Conservation (phyloP, 2,113 vertebrate species). For the Dasyurus viverrinus region DNA sequence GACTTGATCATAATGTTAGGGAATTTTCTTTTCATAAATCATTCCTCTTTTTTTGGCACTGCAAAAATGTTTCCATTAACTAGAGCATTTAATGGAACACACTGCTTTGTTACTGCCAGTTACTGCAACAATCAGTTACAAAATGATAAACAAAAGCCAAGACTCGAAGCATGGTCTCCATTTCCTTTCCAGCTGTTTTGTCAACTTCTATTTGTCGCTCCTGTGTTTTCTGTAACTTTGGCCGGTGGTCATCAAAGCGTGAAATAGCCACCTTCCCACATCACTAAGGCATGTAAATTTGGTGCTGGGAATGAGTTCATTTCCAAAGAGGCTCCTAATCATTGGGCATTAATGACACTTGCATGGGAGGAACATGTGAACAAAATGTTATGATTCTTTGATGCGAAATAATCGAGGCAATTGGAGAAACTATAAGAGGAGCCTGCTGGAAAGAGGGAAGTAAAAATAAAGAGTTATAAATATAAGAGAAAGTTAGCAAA, state of each 20-base stretch:
- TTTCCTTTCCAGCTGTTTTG: conserved; percentile 64
- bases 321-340: conserved; percentile 57
- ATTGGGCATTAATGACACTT: conserved; percentile 31
- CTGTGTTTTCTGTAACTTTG: conserved; percentile 5
- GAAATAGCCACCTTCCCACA: conserved; percentile 63
- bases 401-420: conserved; percentile 51
- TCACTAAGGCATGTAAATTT: conserved; percentile 61
- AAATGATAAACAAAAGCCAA: conserved; percentile 76
- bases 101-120: conserved; percentile 80
- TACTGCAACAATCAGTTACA: conserved; percentile 73
- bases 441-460: conserved; percentile 55
- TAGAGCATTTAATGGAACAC: conserved; percentile 79
- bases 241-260: conserved; percentile 55
- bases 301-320: conserved; percentile 60
- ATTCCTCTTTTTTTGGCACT: conserved; percentile 70
- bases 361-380: neutral
- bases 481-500: conserved; percentile 74
- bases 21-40: conserved; percentile 61
- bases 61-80: conserved; percentile 78
- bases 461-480: conserved; percentile 67
- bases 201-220: conserved; percentile 49
- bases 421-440: conserved; percentile 32
- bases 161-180: conserved; percentile 46
- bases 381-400: conserved; percentile 59
- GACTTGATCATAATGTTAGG: neutral